Percentiles rank a stretch among this genome's conserved stretches.
Evolutionary conservation across 2,797 vertebrate genomes (phyloP).

Genomic region (Myotis myotis): DNA sequence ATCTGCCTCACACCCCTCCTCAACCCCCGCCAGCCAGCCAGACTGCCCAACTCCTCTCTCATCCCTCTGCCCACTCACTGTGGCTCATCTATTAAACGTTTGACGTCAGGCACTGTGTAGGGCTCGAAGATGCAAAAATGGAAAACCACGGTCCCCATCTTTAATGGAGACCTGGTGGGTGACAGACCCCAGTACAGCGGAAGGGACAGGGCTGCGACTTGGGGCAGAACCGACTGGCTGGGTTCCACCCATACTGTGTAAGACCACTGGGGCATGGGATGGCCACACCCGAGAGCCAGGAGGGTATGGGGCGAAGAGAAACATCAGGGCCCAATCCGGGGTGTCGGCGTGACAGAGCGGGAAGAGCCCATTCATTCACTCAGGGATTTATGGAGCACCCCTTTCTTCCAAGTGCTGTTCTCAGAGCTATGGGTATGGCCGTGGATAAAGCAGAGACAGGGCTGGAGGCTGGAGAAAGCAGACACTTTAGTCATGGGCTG

Average conservation of each 20-base stretch:
- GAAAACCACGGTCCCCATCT: background rate
- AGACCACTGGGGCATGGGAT: background rate
- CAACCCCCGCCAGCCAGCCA: background rate
- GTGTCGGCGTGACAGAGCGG: rapidly evolving
- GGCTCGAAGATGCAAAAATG: background rate
- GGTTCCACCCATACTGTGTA: background rate
- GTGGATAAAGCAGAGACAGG: background rate
- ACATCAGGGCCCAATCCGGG: background rate
- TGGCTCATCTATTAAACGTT: background rate
- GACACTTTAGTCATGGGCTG: rapidly evolving
- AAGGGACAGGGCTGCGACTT: too few relatives aligned
- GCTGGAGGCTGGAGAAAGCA: background rate
- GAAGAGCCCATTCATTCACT: background rate
- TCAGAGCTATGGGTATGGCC: background rate
- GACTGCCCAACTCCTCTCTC: background rate
- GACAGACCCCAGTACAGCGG: background rate
- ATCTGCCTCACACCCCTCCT: background rate
- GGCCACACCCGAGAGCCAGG: background rate
- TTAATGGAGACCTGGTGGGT: background rate
- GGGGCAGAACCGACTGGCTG: background rate
- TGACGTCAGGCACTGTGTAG: background rate
- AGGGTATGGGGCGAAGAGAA: background rate
- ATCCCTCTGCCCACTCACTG: background rate
- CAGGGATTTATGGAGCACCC: background rate
- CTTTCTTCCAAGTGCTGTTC: background rate